phyloP scores from a whole-genome alignment of 2,797 vertebrate genomes.

The Simalia tracyae region DNA sequence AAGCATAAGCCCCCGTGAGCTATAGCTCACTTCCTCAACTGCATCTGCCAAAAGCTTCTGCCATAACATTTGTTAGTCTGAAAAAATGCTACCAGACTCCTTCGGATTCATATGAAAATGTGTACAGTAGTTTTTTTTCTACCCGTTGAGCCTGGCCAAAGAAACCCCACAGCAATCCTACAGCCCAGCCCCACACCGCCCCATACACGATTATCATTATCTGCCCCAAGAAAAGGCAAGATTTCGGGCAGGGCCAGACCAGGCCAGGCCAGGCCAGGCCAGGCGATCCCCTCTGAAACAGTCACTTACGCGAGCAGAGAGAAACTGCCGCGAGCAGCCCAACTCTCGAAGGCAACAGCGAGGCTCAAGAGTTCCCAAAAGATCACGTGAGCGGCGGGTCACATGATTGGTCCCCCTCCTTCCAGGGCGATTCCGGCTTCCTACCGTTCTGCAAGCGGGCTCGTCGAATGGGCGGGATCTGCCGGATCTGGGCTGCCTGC shows the following conservation, averaged over 20 bases:
- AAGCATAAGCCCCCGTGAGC: neutral
- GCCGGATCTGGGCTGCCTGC: no score
- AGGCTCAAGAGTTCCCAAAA: neutral
- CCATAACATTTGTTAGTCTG: neutral
- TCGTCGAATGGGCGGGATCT: no score
- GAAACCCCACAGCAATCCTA: neutral
- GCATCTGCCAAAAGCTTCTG: neutral
- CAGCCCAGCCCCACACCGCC: neutral
- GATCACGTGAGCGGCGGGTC: neutral
- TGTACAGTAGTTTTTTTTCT: neutral
- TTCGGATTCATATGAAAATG: neutral
- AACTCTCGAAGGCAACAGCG: neutral
- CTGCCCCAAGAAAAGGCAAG: neutral
- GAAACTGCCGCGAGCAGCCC: neutral
- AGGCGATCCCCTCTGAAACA: neutral
- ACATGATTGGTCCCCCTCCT: neutral
- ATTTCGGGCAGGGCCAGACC: neutral
- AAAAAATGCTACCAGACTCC: neutral
- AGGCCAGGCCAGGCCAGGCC: no score
- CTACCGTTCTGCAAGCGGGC: rapidly evolving
- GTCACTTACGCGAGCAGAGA: neutral
- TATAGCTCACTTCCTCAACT: neutral
- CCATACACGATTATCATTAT: neutral
- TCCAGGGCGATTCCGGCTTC: no score
- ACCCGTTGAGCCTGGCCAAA: neutral